A percentile compares a stretch with the other conserved stretches of the same genome.
phyloP scores from a whole-genome alignment of 1,140 invertebrate species.

The Tetragnatha versicolor region DNA sequence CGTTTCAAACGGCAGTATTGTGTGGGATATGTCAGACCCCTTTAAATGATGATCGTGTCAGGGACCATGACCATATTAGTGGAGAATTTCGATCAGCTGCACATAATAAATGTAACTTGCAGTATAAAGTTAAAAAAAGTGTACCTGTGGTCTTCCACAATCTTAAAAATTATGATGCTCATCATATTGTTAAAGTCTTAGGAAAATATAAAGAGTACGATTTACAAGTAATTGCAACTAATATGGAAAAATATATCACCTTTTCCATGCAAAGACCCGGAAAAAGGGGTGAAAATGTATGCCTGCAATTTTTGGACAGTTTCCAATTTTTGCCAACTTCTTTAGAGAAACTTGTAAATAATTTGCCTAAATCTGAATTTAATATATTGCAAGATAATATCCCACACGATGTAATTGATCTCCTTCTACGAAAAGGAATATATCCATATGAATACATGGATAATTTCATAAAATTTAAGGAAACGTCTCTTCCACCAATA shows the following conservation, averaged over 20 bases:
- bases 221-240: not conserved
- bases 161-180: constrained; percentile 3
- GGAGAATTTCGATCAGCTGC: not conserved
- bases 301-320: constrained; percentile 6
- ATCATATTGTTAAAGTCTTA: not conserved
- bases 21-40: not conserved
- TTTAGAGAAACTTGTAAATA: not conserved
- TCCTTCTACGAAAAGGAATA: not conserved
- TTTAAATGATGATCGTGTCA: not conserved
- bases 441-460: constrained; percentile 24
- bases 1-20: too few species aligned
- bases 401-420: not conserved
- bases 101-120: constrained; percentile 27
- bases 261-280: not conserved
- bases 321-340: constrained; percentile 3
- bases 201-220: constrained; percentile 3
- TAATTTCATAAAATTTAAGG: not conserved
- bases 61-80: constrained; percentile 26
- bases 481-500: not conserved
- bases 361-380: not conserved
- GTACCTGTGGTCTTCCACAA: constrained; percentile 24
- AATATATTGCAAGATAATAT: not conserved
- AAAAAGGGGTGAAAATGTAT: not conserved
- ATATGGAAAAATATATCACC: constrained; percentile 4
- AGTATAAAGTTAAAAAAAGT: not conserved